These are phyloP conservation scores for Strigamia transsilvanica DNA, from an alignment of 2,888 invertebrate genomes.

Conservation along the genomic window DNA sequence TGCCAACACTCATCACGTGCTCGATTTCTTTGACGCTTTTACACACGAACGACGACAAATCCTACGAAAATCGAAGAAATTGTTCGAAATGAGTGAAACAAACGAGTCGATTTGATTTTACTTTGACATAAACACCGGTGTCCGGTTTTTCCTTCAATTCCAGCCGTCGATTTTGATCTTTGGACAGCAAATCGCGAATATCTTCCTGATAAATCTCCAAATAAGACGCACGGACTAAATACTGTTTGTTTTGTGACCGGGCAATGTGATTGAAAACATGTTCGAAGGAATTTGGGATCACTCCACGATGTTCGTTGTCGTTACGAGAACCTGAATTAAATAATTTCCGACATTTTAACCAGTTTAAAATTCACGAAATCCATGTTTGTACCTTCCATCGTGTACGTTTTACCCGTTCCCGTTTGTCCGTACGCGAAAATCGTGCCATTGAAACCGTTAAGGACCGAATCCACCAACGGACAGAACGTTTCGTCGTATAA, in stretches of 20 bases:
- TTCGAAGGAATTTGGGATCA: slow-evolving; percentile 95
- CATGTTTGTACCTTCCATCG: slow-evolving; percentile 70
- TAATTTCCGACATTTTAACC: background rate
- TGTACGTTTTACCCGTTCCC: slow-evolving; percentile 85
- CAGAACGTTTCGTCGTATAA: slow-evolving; percentile 96
- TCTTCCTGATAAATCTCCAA: slow-evolving; percentile 92
- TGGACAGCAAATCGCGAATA: slow-evolving; percentile 73
- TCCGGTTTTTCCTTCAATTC: slow-evolving; percentile 80
- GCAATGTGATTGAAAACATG: slow-evolving; percentile 97
- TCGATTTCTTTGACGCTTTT: slow-evolving; percentile 94
- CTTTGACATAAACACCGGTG: slow-evolving; percentile 91
- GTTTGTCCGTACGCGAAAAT: slow-evolving; percentile 99
- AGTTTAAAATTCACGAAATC: too few relatives aligned
- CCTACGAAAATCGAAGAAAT: slow-evolving; percentile 63
- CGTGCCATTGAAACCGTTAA: slow-evolving; percentile 98
- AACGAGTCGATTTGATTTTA: slow-evolving; percentile 55
- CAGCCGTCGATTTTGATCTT: slow-evolving; percentile 75
- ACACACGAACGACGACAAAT: slow-evolving; percentile 92
- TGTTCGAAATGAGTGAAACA: background rate
- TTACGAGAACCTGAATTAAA: slow-evolving; percentile 69
- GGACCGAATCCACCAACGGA: slow-evolving; percentile 91
- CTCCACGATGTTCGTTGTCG: slow-evolving; percentile 77
- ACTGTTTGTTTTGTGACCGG: slow-evolving; percentile 90
- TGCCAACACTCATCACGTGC: slow-evolving; percentile 91
- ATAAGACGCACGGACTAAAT: slow-evolving; percentile 94